Percentiles rank a stretch among this genome's conserved stretches.
phyloP scores from a whole-genome alignment of 2,113 vertebrate genomes.

The Pluvialis apricaria region DNA sequence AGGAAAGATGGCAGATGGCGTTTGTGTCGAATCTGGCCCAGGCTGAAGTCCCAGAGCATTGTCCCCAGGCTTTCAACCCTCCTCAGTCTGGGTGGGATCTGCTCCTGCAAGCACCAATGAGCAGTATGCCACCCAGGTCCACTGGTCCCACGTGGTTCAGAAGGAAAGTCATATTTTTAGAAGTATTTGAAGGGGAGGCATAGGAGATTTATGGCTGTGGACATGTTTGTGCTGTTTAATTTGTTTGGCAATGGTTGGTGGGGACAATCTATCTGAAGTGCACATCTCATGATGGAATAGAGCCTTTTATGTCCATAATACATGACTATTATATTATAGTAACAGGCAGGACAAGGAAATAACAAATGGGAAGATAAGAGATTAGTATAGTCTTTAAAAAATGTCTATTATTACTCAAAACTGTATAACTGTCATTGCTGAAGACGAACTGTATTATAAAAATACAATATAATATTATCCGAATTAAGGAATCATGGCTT shows the following conservation, averaged over 20 bases:
- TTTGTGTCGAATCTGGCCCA: neutral
- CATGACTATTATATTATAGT: slow-evolving; percentile 11
- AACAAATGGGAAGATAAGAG: slow-evolving; percentile 47
- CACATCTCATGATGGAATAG: slow-evolving; percentile 4
- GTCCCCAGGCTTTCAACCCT: neutral
- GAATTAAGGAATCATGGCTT: slow-evolving; percentile 41
- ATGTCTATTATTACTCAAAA: slow-evolving; percentile 53
- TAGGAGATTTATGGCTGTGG: neutral
- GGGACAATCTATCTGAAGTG: neutral
- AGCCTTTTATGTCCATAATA: slow-evolving; percentile 24
- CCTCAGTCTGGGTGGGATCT: neutral
- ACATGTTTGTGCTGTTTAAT: slow-evolving; percentile 17
- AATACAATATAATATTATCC: neutral
- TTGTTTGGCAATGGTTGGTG: slow-evolving; percentile 10
- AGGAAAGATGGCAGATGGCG: neutral
- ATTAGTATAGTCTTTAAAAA: slow-evolving; percentile 42
- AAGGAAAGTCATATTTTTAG: neutral
- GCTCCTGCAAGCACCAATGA: neutral
- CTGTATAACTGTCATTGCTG: slow-evolving; percentile 47
- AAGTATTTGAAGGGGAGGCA: neutral
- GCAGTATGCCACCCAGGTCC: neutral
- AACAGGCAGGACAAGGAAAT: slow-evolving; percentile 33
- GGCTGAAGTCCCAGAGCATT: neutral
- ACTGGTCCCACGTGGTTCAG: neutral
- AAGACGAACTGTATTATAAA: slow-evolving; percentile 51